Evolutionary conservation across 2,113 vertebrate species (phyloP).

Genomic region (Neodon shergylaensis): DNA sequence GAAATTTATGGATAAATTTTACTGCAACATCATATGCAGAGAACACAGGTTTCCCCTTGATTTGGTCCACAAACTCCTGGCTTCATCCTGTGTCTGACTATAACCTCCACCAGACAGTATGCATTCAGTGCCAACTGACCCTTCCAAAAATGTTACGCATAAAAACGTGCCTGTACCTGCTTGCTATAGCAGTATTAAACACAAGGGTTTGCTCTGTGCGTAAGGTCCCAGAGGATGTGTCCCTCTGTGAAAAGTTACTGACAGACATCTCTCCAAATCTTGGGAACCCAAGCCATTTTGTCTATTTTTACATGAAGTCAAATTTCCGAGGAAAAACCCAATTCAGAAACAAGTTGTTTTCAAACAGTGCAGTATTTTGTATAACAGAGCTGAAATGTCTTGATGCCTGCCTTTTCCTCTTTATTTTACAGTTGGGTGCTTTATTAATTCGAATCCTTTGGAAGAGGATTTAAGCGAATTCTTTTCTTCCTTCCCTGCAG

Average conservation of each 20-base stretch:
- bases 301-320: slow-evolving; percentile 52
- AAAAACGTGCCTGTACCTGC: background rate
- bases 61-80: background rate
- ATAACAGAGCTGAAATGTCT: background rate
- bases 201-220: slow-evolving; percentile 25
- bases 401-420: background rate
- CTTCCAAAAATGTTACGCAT: background rate
- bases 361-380: background rate
- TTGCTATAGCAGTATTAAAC: slow-evolving; percentile 18
- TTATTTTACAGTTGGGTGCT: background rate
- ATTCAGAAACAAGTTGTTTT: slow-evolving; percentile 6
- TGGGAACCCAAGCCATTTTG: background rate
- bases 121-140: background rate
- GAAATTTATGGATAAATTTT: background rate
- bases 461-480: background rate
- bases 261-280: slow-evolving; percentile 11
- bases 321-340: slow-evolving; percentile 39
- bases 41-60: background rate
- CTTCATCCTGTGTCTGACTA: background rate
- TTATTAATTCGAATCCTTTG: background rate
- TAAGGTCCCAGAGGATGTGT: background rate
- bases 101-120: background rate
- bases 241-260: slow-evolving; percentile 38
- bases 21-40: background rate
- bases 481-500: background rate